These are phyloP conservation scores for Steatornis caripensis DNA, from an alignment of 2,113 vertebrate species.

Conservation along the genomic window DNA sequence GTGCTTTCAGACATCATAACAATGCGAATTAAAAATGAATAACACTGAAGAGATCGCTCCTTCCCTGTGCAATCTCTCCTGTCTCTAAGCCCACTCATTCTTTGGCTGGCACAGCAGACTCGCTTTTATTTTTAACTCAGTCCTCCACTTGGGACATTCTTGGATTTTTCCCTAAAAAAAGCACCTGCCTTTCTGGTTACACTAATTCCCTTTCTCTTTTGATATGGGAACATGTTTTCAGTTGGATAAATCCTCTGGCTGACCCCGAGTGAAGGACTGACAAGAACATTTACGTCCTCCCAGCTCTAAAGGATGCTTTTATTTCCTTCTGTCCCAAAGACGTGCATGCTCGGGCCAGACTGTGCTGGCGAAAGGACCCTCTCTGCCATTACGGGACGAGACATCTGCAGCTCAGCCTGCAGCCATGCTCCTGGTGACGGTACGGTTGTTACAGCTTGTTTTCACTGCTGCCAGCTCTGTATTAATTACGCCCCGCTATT, in stretches of 20 bases:
- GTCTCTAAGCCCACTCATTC: background rate
- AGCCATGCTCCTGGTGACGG: background rate
- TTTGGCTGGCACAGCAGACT: background rate
- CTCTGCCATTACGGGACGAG: background rate
- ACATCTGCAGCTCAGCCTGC: background rate
- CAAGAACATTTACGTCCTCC: background rate
- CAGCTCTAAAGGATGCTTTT: background rate
- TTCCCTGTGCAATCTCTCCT: background rate
- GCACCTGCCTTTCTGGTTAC: background rate
- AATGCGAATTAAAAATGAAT: constrained; percentile 2
- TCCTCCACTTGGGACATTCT: background rate
- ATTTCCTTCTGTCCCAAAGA: background rate
- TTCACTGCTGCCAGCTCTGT: background rate
- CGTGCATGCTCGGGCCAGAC: background rate
- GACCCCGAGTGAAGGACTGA: background rate
- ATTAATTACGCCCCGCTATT: background rate
- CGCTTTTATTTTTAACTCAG: background rate
- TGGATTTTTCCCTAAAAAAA: background rate
- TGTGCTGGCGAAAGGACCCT: background rate
- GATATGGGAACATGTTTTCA: background rate
- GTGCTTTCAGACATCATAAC: background rate
- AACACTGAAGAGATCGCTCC: background rate
- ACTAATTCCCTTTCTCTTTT: background rate
- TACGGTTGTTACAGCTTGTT: background rate
- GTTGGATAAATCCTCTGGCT: background rate